Evolutionary conservation across 2,113 vertebrate species (phyloP).

Genomic region (Craseonycteris thonglongyai): DNA sequence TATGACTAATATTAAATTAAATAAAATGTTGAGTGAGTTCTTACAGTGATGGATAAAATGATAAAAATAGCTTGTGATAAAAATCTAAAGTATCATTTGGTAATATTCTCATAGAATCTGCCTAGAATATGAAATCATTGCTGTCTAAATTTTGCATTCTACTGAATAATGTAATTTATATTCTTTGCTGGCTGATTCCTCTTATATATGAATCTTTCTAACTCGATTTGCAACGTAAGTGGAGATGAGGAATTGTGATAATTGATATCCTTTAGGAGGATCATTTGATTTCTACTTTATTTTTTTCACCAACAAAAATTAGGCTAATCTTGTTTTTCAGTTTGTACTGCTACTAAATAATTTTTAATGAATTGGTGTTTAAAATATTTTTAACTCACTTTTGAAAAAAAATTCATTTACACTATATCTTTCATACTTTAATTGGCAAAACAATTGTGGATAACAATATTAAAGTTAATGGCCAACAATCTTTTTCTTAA

Average conservation of each 20-base stretch:
- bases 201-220: background rate
- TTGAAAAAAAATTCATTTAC: background rate
- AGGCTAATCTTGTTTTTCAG: background rate
- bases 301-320: background rate
- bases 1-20: background rate
- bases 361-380: background rate
- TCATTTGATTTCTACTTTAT: background rate
- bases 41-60: background rate
- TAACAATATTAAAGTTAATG: background rate
- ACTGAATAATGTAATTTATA: background rate
- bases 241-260: background rate
- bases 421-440: background rate
- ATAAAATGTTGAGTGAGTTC: background rate
- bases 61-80: background rate
- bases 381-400: background rate
- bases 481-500: background rate
- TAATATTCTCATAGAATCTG: background rate
- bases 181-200: background rate
- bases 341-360: background rate
- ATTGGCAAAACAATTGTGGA: background rate
- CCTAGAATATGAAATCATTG: background rate
- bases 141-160: background rate
- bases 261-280: background rate
- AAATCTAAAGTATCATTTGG: background rate
- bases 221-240: background rate